phyloP scores from a whole-genome alignment of 2,888 invertebrate species.

The Epinotia brunnichana region DNA sequence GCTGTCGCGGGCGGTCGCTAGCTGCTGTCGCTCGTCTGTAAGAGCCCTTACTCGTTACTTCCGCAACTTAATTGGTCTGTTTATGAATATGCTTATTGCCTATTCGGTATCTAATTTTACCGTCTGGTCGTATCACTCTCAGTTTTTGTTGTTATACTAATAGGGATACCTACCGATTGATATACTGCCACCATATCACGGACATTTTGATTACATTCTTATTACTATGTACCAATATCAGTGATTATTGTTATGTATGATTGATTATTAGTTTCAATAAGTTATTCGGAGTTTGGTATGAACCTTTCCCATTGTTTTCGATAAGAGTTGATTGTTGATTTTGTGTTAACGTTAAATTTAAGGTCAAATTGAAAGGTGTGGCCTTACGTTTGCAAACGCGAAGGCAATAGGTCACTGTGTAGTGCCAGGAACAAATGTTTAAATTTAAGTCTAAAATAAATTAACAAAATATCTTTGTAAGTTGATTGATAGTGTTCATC shows the following conservation, averaged over 20 bases:
- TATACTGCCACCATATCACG: background rate
- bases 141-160: background rate
- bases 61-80: background rate
- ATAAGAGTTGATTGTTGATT: slow-evolving; percentile 45
- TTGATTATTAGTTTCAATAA: slow-evolving; percentile 27
- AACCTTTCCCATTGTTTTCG: slow-evolving; percentile 39
- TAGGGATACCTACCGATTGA: background rate
- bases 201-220: background rate
- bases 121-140: background rate
- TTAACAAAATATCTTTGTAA: slow-evolving; percentile 49
- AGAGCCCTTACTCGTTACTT: too few species aligned
- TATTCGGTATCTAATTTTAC: background rate
- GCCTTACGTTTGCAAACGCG: slow-evolving; percentile 68
- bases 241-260: slow-evolving; percentile 40
- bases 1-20: too few species aligned
- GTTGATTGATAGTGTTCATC: slow-evolving; percentile 55
- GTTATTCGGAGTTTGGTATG: slow-evolving; percentile 37
- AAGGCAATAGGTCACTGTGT: slow-evolving; percentile 53
- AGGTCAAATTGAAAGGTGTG: slow-evolving; percentile 64
- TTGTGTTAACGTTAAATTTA: slow-evolving; percentile 41
- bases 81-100: too few species aligned
- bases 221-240: slow-evolving; percentile 10
- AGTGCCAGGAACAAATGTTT: slow-evolving; percentile 55
- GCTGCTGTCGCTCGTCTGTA: too few species aligned
- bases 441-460: slow-evolving; percentile 56